Conservation (phyloP, 1,140 invertebrate species). For the Oryzaephilus surinamensis region DNA sequence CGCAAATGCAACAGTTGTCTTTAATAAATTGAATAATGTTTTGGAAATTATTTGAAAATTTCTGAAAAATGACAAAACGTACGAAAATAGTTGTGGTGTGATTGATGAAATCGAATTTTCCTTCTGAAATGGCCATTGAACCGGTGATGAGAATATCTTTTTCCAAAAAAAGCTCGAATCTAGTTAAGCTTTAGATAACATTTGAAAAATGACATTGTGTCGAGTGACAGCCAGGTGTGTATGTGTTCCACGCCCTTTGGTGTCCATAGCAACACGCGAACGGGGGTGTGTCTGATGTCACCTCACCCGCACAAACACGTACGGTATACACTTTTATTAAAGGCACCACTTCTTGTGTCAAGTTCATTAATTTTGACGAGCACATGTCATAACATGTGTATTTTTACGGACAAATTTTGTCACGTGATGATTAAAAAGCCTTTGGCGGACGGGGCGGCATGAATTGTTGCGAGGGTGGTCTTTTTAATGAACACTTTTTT, state of each 20-base stretch:
- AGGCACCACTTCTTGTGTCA: conserved; percentile 27
- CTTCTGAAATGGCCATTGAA: too few relatives aligned
- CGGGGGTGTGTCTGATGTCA: conserved; percentile 31
- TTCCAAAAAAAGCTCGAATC: too few relatives aligned
- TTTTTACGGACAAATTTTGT: conserved; percentile 11
- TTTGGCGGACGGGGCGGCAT: too few relatives aligned
- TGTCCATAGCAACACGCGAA: conserved; percentile 28
- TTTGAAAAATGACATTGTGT: conserved; percentile 17
- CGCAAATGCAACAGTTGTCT: too few relatives aligned
- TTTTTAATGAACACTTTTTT: too few relatives aligned
- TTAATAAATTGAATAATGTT: too few relatives aligned
- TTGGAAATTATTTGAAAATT: too few relatives aligned
- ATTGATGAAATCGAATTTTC: too few relatives aligned
- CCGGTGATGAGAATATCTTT: too few relatives aligned
- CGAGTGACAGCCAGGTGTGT: conserved; percentile 30
- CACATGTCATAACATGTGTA: conserved; percentile 32
- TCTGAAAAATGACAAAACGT: too few relatives aligned
- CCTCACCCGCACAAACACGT: conserved; percentile 20
- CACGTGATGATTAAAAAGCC: conserved; percentile 13
- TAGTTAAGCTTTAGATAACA: conserved; percentile 9
- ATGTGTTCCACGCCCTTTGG: conserved; percentile 21
- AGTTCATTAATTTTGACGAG: conserved; percentile 34
- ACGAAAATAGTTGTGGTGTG: too few relatives aligned
- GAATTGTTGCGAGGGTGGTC: too few relatives aligned
- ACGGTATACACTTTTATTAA: conserved; percentile 26